phyloP scores from a whole-genome alignment of 64 coral and sea anemone genomes.

The Dendrophyllia cribrosa region DNA sequence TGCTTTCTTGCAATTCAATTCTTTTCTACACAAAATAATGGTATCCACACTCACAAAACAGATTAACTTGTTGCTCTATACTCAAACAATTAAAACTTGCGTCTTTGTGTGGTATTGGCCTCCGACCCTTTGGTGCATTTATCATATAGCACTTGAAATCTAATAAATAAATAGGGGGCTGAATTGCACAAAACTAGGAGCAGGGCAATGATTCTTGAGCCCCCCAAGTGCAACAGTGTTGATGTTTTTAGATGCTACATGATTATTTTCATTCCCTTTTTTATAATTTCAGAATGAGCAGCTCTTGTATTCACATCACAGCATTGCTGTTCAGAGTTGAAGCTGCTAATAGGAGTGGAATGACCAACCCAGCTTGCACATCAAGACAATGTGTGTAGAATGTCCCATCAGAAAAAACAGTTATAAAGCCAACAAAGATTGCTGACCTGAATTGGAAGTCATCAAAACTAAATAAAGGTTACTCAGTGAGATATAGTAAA shows the following conservation, averaged over 20 bases:
- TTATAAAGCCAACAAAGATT: slow-evolving; percentile 35
- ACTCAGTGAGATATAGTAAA: neutral
- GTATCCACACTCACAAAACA: slow-evolving; percentile 15
- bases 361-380: slow-evolving; percentile 74
- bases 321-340: slow-evolving; percentile 74
- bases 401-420: slow-evolving; percentile 63
- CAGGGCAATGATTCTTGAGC: slow-evolving; percentile 13
- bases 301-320: slow-evolving; percentile 75
- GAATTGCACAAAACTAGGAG: slow-evolving; percentile 25
- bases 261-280: slow-evolving; percentile 39
- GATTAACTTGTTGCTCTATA: slow-evolving; percentile 38
- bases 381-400: slow-evolving; percentile 63
- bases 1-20: slow-evolving; percentile 15
- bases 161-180: slow-evolving; percentile 4
- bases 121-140: neutral
- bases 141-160: neutral
- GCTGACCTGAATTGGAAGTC: slow-evolving; percentile 60
- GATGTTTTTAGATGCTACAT: slow-evolving; percentile 8
- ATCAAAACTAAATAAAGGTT: slow-evolving; percentile 76
- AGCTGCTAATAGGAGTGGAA: slow-evolving; percentile 60
- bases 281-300: slow-evolving; percentile 68
- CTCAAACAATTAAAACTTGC: slow-evolving; percentile 32
- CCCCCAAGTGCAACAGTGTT: neutral
- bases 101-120: slow-evolving; percentile 23
- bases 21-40: slow-evolving; percentile 19